Percentiles rank a stretch among this genome's conserved stretches.
phyloP scores from a whole-genome alignment of 2,113 vertebrate genomes.

The Equus przewalskii region DNA sequence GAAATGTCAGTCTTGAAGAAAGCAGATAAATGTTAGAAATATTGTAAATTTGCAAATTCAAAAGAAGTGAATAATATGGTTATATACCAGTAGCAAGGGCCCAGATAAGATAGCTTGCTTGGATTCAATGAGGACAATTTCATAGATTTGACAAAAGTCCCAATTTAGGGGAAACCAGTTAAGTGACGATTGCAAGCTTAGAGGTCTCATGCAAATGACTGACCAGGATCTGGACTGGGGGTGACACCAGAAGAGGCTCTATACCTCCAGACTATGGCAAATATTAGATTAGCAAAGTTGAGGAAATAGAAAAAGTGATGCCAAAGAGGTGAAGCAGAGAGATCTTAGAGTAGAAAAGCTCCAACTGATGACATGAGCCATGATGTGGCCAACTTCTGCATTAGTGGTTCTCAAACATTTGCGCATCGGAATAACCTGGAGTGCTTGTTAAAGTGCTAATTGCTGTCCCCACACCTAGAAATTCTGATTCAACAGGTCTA shows the following conservation, averaged over 20 bases:
- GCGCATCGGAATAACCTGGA: neutral
- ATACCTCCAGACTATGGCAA: neutral
- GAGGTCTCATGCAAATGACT: neutral
- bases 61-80: neutral
- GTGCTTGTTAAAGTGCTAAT: neutral
- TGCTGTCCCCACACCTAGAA: accelerated
- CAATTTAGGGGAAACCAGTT: neutral
- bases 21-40: neutral
- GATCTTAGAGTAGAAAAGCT: neutral
- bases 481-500: neutral
- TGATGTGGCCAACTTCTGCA: neutral
- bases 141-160: neutral
- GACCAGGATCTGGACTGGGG: neutral
- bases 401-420: neutral
- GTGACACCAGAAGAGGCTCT: neutral
- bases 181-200: neutral
- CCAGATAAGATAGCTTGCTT: neutral
- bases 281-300: neutral
- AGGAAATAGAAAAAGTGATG: neutral
- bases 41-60: neutral
- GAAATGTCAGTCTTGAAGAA: neutral
- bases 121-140: neutral
- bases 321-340: neutral
- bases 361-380: too few species aligned
- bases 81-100: neutral